phyloP scores from a whole-genome alignment of 1,140 invertebrate species.

The Heliconius himera region DNA sequence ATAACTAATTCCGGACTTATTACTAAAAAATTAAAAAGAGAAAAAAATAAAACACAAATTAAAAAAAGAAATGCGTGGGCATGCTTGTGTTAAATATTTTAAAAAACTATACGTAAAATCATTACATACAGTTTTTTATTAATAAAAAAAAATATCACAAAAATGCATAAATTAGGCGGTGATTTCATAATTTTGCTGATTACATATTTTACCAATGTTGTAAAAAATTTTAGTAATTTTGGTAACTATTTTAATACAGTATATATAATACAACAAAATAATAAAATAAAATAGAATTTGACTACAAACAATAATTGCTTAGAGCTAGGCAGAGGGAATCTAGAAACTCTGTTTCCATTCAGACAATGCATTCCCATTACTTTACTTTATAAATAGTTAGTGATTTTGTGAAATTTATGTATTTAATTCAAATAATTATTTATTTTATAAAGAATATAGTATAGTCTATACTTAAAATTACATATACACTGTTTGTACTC shows the following conservation, averaged over 20 bases:
- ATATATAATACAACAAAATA: too few relatives aligned
- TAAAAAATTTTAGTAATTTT: too few relatives aligned
- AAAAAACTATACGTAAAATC: not conserved
- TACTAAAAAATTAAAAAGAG: slow-evolving; percentile 63
- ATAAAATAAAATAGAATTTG: too few relatives aligned
- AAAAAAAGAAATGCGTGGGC: slow-evolving; percentile 1
- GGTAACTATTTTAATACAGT: too few relatives aligned
- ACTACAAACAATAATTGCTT: too few relatives aligned
- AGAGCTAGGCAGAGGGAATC: not conserved
- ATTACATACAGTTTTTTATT: not conserved
- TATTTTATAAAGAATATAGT: not conserved
- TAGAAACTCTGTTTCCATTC: not conserved
- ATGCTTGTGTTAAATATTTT: not conserved
- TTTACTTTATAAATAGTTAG: too few relatives aligned
- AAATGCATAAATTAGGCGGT: not conserved
- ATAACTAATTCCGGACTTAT: slow-evolving; percentile 19
- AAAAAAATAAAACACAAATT: slow-evolving; percentile 19
- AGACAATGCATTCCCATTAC: too few relatives aligned
- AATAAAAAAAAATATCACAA: not conserved
- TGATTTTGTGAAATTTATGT: not conserved
- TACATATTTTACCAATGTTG: not conserved
- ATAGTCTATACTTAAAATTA: too few relatives aligned
- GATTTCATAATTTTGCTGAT: not conserved
- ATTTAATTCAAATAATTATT: not conserved
- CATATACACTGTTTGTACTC: not conserved